Percentiles rank a stretch among this genome's conserved stretches.
phyloP scores from a whole-genome alignment of 2,113 vertebrate genomes.

The Damaliscus lunatus region DNA sequence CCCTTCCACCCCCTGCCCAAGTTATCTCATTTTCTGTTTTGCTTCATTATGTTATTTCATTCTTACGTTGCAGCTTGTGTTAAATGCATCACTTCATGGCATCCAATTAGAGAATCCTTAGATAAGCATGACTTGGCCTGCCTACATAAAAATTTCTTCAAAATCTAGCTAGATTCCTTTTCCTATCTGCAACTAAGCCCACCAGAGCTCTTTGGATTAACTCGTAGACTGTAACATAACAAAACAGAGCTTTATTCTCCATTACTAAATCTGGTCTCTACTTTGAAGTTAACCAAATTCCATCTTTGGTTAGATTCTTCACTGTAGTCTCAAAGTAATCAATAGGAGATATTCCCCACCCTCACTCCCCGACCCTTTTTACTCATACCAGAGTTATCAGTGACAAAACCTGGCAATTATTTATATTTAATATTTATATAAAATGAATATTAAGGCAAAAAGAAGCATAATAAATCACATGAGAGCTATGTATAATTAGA shows the following conservation, averaged over 20 bases:
- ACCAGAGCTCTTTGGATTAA: slow-evolving; percentile 43
- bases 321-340: slow-evolving; percentile 22
- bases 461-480: neutral
- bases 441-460: neutral
- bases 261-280: slow-evolving; percentile 13
- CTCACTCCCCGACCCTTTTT: neutral
- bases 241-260: slow-evolving; percentile 38
- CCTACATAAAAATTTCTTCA: slow-evolving; percentile 22
- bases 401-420: neutral
- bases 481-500: neutral
- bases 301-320: slow-evolving; percentile 21
- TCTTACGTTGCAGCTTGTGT: neutral
- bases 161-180: slow-evolving; percentile 16
- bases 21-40: neutral
- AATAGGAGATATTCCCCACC: neutral
- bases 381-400: neutral
- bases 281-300: slow-evolving; percentile 52
- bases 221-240: neutral
- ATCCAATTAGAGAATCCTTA: slow-evolving; percentile 34
- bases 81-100: neutral
- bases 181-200: slow-evolving; percentile 27
- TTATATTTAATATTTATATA: slow-evolving; percentile 5
- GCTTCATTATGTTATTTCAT: neutral
- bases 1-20: neutral
- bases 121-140: slow-evolving; percentile 31